Evolutionary conservation across 2,113 vertebrate species (phyloP).

Genomic region (Gopherus evgoodei): DNA sequence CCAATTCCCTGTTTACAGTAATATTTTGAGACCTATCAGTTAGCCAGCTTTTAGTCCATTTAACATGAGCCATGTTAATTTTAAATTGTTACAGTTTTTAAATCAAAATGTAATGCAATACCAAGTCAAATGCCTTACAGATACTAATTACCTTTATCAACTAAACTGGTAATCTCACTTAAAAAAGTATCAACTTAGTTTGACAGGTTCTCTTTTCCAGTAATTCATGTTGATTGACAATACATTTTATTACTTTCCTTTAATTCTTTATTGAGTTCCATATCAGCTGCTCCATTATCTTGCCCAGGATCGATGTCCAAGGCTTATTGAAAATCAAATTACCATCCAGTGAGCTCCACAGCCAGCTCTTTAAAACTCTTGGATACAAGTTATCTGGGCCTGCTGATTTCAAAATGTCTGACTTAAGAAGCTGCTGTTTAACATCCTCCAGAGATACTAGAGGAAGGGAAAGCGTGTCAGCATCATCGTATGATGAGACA

Average conservation of each 20-base stretch:
- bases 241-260: background rate
- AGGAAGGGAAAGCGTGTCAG: too few relatives aligned
- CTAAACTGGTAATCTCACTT: background rate
- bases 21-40: background rate
- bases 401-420: too few relatives aligned
- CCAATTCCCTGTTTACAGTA: background rate
- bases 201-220: background rate
- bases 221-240: background rate
- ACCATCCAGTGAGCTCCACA: too few relatives aligned
- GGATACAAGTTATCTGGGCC: too few relatives aligned
- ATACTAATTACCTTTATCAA: background rate
- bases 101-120: background rate
- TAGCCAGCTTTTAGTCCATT: background rate
- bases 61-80: background rate
- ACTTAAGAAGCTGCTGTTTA: too few relatives aligned
- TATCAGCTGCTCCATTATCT: background rate
- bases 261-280: background rate
- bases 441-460: too few relatives aligned
- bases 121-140: background rate
- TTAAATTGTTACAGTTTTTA: background rate
- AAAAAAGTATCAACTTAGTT: too few relatives aligned
- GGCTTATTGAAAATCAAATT: too few relatives aligned
- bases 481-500: too few relatives aligned
- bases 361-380: too few relatives aligned
- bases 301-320: background rate